Evolutionary conservation across 1,140 invertebrate species (phyloP).

Genomic region (Teleogryllus occipitalis): DNA sequence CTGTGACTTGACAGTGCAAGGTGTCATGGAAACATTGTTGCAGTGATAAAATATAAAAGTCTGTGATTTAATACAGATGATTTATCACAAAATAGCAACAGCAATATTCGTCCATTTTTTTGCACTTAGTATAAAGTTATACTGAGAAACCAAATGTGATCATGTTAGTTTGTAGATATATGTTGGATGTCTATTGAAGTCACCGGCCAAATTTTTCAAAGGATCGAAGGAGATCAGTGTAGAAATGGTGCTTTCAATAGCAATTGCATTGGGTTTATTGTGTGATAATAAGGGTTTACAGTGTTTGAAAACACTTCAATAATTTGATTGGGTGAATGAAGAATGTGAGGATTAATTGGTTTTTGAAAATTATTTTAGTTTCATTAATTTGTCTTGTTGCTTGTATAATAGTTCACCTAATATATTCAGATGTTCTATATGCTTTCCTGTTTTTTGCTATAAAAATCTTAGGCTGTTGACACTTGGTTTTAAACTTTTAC

Average conservation of each 20-base stretch:
- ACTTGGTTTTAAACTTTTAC: too few relatives aligned
- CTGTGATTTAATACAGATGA: not conserved
- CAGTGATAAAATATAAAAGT: not conserved
- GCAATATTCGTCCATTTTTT: not conserved
- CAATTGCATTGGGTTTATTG: not conserved
- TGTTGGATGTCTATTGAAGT: not conserved
- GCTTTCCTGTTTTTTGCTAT: too few relatives aligned
- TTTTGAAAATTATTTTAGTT: too few relatives aligned
- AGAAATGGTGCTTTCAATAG: not conserved
- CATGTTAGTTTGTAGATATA: not conserved
- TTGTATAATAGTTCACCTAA: too few relatives aligned
- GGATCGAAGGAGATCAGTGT: not conserved
- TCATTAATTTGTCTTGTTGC: too few relatives aligned
- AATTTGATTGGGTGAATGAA: too few relatives aligned
- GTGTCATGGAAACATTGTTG: not conserved
- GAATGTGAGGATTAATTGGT: too few relatives aligned
- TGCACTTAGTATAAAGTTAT: not conserved
- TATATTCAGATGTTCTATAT: too few relatives aligned
- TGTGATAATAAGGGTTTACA: too few relatives aligned
- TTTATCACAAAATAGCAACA: not conserved
- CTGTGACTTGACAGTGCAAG: not conserved
- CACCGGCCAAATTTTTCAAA: not conserved
- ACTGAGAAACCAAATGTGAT: not conserved
- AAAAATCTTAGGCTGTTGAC: too few relatives aligned
- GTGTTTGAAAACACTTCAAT: too few relatives aligned